Evolutionary conservation across 2,888 invertebrate genomes (phyloP).

Genomic region (Syrista parreyssii): DNA sequence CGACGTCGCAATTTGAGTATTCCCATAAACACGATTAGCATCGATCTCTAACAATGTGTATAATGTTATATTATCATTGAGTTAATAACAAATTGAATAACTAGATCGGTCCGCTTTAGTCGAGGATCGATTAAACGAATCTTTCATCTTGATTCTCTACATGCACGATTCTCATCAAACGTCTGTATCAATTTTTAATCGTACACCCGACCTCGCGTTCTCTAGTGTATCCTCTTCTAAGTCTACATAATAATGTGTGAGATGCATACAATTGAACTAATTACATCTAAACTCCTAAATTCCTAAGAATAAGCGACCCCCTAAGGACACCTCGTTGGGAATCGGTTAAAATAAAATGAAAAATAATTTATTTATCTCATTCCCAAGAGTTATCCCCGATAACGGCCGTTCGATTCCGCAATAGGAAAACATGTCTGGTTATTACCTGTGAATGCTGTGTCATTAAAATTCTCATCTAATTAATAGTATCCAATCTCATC

Average conservation of each 20-base stretch:
- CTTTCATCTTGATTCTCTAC: not conserved
- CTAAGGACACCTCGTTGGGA: not conserved
- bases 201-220: not conserved
- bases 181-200: not conserved
- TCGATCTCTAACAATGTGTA: conserved; percentile 32
- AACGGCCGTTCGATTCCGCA: not conserved
- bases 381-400: not conserved
- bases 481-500: not conserved
- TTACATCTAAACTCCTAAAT: not conserved
- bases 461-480: not conserved
- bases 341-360: not conserved
- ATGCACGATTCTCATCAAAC: not conserved
- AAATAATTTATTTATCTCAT: not conserved
- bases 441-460: not conserved
- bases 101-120: conserved; percentile 3
- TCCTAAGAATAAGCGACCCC: not conserved
- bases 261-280: not conserved
- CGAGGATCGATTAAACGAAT: not conserved
- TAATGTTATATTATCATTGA: conserved; percentile 35
- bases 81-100: conserved; percentile 35
- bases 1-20: not conserved
- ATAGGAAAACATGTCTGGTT: not conserved
- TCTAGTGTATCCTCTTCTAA: not conserved
- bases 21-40: conserved; percentile 1
- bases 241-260: not conserved